Conservation (phyloP, 2,113 vertebrate genomes). For the Mobula birostris region DNA sequence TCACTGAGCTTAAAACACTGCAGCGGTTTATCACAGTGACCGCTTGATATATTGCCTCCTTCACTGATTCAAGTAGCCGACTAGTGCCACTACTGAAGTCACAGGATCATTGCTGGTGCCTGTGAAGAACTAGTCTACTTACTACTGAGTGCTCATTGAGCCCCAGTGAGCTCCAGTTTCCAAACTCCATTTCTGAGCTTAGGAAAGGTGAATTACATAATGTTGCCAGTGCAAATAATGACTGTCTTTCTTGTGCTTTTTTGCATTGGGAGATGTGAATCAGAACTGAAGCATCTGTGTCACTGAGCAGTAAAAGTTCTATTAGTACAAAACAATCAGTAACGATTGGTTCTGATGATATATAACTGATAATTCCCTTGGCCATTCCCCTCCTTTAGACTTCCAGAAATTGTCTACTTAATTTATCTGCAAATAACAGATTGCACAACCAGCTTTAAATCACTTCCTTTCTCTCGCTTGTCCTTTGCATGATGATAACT, state of each 20-base stretch:
- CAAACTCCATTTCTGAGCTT: background rate
- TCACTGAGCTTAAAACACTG: background rate
- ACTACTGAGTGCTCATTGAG: background rate
- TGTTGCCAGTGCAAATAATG: background rate
- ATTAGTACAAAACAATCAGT: background rate
- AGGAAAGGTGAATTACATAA: slow-evolving; percentile 1
- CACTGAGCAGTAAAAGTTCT: background rate
- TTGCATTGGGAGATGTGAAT: background rate
- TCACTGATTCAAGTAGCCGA: slow-evolving; percentile 27
- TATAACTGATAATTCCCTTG: background rate
- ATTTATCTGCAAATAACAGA: background rate
- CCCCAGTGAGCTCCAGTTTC: background rate
- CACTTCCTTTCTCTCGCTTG: background rate
- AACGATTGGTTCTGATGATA: background rate
- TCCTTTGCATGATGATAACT: background rate
- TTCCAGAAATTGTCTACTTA: background rate
- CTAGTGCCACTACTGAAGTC: slow-evolving; percentile 22
- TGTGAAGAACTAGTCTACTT: background rate
- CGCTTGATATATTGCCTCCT: background rate
- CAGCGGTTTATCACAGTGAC: slow-evolving; percentile 16
- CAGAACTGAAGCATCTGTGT: background rate
- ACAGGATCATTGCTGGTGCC: slow-evolving; percentile 18
- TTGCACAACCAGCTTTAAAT: background rate
- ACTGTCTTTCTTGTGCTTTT: background rate
- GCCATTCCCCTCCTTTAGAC: background rate